Base-by-base conservation (phyloP, 2,797 vertebrate genomes). In the Gallirallus australis region DNA sequence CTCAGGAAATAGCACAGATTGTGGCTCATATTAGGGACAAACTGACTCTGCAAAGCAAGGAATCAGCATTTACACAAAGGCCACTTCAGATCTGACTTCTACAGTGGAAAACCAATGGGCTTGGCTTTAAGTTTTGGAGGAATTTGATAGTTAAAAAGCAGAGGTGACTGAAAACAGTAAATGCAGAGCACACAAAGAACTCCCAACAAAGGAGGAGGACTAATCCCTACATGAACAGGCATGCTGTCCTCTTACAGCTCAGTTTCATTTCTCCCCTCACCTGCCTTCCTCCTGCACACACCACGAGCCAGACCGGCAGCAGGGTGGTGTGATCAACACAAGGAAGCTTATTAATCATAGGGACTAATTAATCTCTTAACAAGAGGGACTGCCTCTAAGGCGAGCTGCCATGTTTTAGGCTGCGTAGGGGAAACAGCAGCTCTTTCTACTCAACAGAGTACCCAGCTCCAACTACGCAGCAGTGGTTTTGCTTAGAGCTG, bases 1-100 rank as follows among this genome's bases (percentile, higher is more conserved):
- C 68, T 92, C 75, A 81, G 81, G 80, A 89, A 88, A 95, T 24
- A 85, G 86, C 90, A 75, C 40, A 90, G 86, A 95, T 35, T 91
- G 84, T 11, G 11, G 90, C 57, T 75, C 56, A 27, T 0, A 4
- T 53, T 71, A 70, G 35, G 78, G 50, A 81, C 40, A 91, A 82
- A 77, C 23, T 17, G 33, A 61, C 40, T 87, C n/a, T 30, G 60
- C 71, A 77, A 91, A 65, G 68, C 63, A 31, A 11, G 9, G 39
- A 80, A 59, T 35, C 7, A 0, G 16, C 48, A 66, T 50, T 79
- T 84, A 66, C 53, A 27, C 76, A 80, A 89, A 83, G 52, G 69
- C 23, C 50, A 25, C 80, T 28, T 79, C 6, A 33, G 63, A 81
- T 59, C 39, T 27, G 33, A 59, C 30, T 66, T 53, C 30, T 35